A percentile compares a stretch with the other conserved stretches of the same genome.
Evolutionary conservation across 2,797 vertebrate genomes (phyloP).

Genomic region (Huso huso): DNA sequence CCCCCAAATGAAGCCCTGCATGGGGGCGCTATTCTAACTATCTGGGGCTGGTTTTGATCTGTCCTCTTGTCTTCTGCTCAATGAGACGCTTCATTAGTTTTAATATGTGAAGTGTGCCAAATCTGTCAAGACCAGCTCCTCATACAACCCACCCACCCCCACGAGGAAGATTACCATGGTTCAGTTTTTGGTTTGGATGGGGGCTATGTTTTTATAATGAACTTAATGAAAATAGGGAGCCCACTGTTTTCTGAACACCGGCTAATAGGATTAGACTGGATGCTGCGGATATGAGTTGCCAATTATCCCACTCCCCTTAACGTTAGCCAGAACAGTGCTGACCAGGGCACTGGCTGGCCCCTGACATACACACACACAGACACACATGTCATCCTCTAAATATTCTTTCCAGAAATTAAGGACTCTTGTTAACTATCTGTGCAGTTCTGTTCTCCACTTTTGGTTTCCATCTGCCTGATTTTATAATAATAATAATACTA

Average conservation of each 20-base stretch:
- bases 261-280: slow-evolving; percentile 55
- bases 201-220: slow-evolving; percentile 22
- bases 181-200: slow-evolving; percentile 25
- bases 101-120: slow-evolving; percentile 52
- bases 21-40: slow-evolving; percentile 26
- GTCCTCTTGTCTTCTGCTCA: slow-evolving; percentile 35
- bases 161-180: slow-evolving; percentile 20
- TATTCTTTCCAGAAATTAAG: no score
- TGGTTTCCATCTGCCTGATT: no score
- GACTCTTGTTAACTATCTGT: no score
- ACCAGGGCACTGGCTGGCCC: slow-evolving; percentile 8
- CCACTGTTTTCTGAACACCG: slow-evolving; percentile 26
- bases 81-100: slow-evolving; percentile 51
- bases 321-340: slow-evolving; percentile 9
- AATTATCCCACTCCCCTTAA: slow-evolving; percentile 26
- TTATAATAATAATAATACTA: no score
- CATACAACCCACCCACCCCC: slow-evolving; percentile 26
- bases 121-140: slow-evolving; percentile 34
- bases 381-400: neutral
- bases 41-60: slow-evolving; percentile 43
- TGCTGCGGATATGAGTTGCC: slow-evolving; percentile 35
- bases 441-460: no score
- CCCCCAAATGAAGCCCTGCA: slow-evolving; percentile 29
- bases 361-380: neutral
- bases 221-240: slow-evolving; percentile 31